Conservation (phyloP, 1,140 invertebrate species). For the Drosophila auraria region DNA sequence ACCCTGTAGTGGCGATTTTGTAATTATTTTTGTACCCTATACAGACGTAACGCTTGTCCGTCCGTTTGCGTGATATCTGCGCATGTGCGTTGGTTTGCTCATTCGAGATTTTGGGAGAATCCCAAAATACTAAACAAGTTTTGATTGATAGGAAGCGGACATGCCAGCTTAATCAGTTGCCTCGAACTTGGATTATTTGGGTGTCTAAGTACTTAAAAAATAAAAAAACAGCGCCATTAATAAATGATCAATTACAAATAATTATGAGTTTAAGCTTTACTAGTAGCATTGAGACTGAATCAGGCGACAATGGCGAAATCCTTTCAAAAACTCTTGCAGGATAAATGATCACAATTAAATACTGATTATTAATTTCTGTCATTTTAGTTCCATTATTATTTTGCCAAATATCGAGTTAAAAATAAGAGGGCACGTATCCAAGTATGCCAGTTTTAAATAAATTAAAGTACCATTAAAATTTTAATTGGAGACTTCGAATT, state of each 20-base stretch:
- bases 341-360: too few species aligned
- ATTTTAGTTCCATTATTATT: not conserved
- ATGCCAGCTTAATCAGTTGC: constrained; percentile 16
- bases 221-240: not conserved
- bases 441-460: not conserved
- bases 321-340: not conserved
- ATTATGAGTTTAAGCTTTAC: not conserved
- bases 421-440: too few species aligned
- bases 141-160: constrained; percentile 7
- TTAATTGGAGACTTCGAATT: not conserved
- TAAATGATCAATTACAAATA: not conserved
- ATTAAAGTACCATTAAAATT: too few species aligned
- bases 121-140: constrained; percentile 29
- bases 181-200: constrained; percentile 24
- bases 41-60: constrained; percentile 21
- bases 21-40: constrained; percentile 45
- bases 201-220: constrained; percentile 1
- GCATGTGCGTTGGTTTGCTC: constrained; percentile 9
- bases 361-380: not conserved
- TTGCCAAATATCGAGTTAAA: not conserved
- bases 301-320: not conserved
- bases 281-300: not conserved
- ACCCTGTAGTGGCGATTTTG: constrained; percentile 78
- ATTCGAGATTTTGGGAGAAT: constrained; percentile 20
- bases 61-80: constrained; percentile 18